A percentile compares a stretch with the other conserved stretches of the same genome.
Conservation (phyloP, 2,797 vertebrate species). For the Dermochelys coriacea region DNA sequence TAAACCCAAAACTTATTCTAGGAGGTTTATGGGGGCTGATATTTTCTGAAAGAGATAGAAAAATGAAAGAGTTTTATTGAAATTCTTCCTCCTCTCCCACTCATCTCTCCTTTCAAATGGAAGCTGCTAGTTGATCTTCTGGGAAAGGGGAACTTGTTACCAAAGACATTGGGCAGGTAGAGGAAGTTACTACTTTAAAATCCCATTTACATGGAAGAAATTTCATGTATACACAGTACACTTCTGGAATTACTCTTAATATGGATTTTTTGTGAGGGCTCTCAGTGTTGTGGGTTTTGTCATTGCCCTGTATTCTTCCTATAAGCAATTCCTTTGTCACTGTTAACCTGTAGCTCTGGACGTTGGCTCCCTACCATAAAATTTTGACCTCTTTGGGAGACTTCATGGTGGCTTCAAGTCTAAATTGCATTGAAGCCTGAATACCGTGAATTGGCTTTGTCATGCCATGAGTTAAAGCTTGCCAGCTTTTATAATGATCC, state of each 20-base stretch:
- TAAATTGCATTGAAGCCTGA: not conserved
- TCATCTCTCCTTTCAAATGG: fast-evolving
- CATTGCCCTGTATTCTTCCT: not conserved
- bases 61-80: not conserved
- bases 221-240: not conserved
- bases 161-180: fast-evolving
- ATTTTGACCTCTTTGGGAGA: not conserved
- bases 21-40: not conserved
- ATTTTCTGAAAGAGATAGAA: not conserved
- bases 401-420: not conserved
- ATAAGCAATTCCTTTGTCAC: fast-evolving
- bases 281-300: not conserved
- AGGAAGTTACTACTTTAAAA: not conserved
- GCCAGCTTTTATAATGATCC: not conserved
- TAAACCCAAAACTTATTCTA: not conserved
- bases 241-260: not conserved
- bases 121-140: not conserved
- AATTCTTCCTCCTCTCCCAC: not conserved
- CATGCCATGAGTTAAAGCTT: not conserved
- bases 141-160: not conserved
- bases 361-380: not conserved
- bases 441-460: not conserved
- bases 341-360: not conserved
- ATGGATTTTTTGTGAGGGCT: not conserved
- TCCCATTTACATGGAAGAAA: not conserved